These are phyloP conservation scores for Rhea americana DNA, from an alignment of 2,113 vertebrate species.

Conservation along the genomic window DNA sequence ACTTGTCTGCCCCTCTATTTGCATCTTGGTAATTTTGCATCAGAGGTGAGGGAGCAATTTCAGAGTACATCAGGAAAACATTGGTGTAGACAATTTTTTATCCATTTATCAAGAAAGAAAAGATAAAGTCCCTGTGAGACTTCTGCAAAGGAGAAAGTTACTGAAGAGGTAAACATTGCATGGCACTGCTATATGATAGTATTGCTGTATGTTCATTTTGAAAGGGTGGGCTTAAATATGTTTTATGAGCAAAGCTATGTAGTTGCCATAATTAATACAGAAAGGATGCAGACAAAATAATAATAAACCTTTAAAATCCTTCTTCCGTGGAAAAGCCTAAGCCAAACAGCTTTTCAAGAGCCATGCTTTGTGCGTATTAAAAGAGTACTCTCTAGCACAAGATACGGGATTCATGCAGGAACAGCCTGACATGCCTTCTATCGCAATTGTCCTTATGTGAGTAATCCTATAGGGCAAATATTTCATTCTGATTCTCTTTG, in stretches of 20 bases:
- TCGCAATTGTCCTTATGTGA: neutral
- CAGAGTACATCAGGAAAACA: neutral
- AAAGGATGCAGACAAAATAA: neutral
- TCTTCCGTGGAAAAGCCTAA: neutral
- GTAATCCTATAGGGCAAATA: conserved; percentile 24
- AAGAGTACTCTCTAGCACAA: conserved; percentile 22
- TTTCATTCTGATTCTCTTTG: conserved; percentile 27
- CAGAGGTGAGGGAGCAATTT: neutral
- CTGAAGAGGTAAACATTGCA: neutral
- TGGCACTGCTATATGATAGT: neutral
- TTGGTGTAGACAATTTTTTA: neutral
- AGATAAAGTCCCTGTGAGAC: neutral
- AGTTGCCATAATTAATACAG: neutral
- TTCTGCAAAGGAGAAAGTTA: neutral
- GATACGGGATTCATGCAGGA: neutral
- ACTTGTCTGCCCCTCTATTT: neutral
- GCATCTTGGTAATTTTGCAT: neutral
- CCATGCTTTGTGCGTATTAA: neutral
- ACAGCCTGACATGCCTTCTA: neutral
- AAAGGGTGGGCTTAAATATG: neutral
- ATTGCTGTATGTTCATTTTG: neutral
- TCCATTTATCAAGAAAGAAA: neutral
- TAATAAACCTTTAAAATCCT: neutral
- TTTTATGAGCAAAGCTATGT: neutral
- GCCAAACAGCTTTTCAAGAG: conserved; percentile 1